Base-by-base conservation (phyloP, 1,140 invertebrate genomes). In the Chlorops oryzae region DNA sequence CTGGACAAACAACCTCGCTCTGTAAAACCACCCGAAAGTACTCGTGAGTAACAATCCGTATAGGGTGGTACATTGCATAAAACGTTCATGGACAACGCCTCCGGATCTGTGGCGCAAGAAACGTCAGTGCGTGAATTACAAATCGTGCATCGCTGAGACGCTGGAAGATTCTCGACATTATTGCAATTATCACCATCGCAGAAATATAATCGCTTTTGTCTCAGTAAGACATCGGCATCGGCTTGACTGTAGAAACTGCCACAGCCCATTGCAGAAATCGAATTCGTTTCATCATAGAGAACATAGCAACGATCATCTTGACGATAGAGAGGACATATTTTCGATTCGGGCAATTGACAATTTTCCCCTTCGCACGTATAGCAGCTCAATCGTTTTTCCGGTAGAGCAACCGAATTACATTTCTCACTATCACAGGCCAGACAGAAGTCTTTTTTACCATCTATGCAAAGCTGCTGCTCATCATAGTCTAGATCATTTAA, bases 1-100 rank as follows among this genome's bases (percentile, higher is more conserved):
- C 56, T 70, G 6, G 66, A 61, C 7, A 66, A 40, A 6, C 66
- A 70, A 2, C 66, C 66, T n/a, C 66, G 58, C 43, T 70, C 66
- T 1, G 66, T 70, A 24, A 43, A 37, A 15, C 66, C 66, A 32
- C 63, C 62, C 3, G 15, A 4, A 0, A 62, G 53, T 0, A 69
- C 59, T 2, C 65, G 60, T 9, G 58, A 44, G 15, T 70, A 70
- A 28, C 66, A 70, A 5, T 70, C 55, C 1, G 63, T 59, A 24
- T 62, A 47, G 23, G 63, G 66, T 5, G 13, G n/a, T 0, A 52
- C 0, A 2, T 5, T 5, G 13, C 66, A 70, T 3, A 5, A 49
- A 1, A 60, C 62, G 3, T 43, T 12, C 7, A 51, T 52, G 7
- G 7, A 12, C 27, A 69, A 58, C 24, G 28, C 32, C 2, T 35